Conservation (phyloP, 53 echinoderm and acorn worm genomes). For the Apostichopus leukothele region DNA sequence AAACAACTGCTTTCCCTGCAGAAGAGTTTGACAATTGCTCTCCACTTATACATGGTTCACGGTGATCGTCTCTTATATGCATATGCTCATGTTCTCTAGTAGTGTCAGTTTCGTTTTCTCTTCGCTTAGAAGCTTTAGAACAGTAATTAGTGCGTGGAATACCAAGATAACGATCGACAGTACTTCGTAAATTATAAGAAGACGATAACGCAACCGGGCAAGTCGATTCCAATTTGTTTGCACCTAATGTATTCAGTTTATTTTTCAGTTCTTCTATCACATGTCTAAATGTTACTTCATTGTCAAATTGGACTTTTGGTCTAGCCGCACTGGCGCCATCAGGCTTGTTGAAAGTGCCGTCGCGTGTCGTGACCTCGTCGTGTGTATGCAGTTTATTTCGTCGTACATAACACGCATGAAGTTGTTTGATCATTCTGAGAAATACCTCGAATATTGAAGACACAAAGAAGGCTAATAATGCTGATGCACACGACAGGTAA, state of each 20-base stretch:
- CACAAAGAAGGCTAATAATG: not conserved
- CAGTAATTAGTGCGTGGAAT: not conserved
- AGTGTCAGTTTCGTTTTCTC: not conserved
- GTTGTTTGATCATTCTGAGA: not conserved
- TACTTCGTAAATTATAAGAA: not conserved
- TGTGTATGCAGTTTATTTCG: not conserved
- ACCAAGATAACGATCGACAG: not conserved
- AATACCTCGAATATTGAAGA: not conserved
- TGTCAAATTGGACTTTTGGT: not conserved
- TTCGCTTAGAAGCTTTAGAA: no score
- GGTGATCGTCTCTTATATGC: not conserved
- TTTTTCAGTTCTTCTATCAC: slow-evolving; percentile 19
- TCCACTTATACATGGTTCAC: not conserved
- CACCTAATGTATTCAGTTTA: slow-evolving; percentile 13
- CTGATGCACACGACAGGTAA: not conserved
- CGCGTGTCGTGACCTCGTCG: not conserved
- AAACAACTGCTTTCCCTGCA: not conserved
- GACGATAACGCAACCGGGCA: not conserved
- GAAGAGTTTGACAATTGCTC: not conserved
- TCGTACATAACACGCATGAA: not conserved
- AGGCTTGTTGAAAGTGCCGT: not conserved
- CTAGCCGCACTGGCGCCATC: not conserved
- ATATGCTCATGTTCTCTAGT: not conserved
- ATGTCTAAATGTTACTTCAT: not conserved
- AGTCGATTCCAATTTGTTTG: not conserved